Evolutionary conservation across 1,140 invertebrate genomes (phyloP).

Genomic region (Drosophila trapezifrons): DNA sequence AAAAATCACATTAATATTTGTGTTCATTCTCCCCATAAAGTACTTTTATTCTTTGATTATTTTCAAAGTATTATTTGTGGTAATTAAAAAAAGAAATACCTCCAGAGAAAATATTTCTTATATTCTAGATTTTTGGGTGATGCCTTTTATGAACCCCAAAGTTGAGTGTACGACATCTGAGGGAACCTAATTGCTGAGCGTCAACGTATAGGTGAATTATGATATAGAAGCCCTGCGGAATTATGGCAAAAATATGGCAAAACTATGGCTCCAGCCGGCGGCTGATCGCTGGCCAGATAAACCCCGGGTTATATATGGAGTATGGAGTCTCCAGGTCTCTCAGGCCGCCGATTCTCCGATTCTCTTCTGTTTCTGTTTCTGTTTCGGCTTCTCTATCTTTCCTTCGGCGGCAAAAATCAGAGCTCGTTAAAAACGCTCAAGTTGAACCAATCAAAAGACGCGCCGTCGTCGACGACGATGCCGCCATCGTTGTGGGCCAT

Average conservation of each 20-base stretch:
- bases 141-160: neutral
- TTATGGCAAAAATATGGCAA: slow-evolving; percentile 47
- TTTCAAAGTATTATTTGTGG: neutral
- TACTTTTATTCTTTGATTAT: neutral
- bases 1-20: too few species aligned
- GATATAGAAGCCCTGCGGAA: slow-evolving; percentile 75
- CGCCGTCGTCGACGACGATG: slow-evolving; percentile 53
- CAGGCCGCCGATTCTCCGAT: neutral
- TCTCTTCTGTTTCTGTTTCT: slow-evolving; percentile 6
- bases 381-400: slow-evolving; percentile 35
- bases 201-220: slow-evolving; percentile 81
- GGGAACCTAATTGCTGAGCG: slow-evolving; percentile 63
- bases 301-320: slow-evolving; percentile 19
- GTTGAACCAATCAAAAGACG: slow-evolving; percentile 82
- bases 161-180: slow-evolving; percentile 19
- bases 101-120: fast-evolving
- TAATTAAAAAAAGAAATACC: neutral
- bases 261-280: slow-evolving; percentile 41
- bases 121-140: neutral
- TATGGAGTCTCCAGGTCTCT: neutral
- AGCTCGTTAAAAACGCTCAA: slow-evolving; percentile 78
- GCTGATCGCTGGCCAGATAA: slow-evolving; percentile 71
- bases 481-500: slow-evolving; percentile 58
- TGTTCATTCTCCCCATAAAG: too few species aligned
- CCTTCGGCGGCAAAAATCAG: slow-evolving; percentile 65